Evolutionary conservation across 2,113 vertebrate species (phyloP).

Genomic region (Syngnathus floridae): DNA sequence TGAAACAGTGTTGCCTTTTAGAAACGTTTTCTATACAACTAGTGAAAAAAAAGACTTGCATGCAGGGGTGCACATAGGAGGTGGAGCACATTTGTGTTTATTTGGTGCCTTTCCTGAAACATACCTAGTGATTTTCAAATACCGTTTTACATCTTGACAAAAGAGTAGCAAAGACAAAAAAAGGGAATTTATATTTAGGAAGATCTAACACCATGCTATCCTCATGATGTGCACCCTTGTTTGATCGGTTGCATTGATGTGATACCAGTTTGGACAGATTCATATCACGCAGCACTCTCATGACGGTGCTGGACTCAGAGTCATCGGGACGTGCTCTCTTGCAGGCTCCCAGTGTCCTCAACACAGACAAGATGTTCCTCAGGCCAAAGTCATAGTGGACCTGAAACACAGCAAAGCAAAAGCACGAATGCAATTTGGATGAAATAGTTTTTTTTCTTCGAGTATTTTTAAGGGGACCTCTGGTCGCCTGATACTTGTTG

Average conservation of each 20-base stretch:
- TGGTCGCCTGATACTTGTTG: not conserved
- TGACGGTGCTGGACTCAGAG: slow-evolving; percentile 80
- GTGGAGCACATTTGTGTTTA: not conserved
- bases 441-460: too few species aligned
- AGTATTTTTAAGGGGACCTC: not conserved
- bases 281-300: slow-evolving; percentile 87
- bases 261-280: slow-evolving; percentile 85
- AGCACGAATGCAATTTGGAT: too few species aligned
- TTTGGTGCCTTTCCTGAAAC: too few species aligned
- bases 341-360: slow-evolving; percentile 79
- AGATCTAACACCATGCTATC: not conserved
- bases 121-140: too few species aligned
- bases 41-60: not conserved
- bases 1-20: slow-evolving; percentile 33
- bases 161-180: not conserved
- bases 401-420: slow-evolving; percentile 47
- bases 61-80: not conserved
- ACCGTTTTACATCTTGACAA: not conserved
- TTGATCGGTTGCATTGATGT: not conserved
- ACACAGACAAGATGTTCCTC: slow-evolving; percentile 84
- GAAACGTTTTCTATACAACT: not conserved
- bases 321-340: slow-evolving; percentile 79
- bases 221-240: not conserved
- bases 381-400: slow-evolving; percentile 91
- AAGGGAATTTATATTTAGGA: accelerated